These are phyloP conservation scores for Lamproptera curius DNA, from an alignment of 2,888 invertebrate genomes.

Conservation along the genomic window DNA sequence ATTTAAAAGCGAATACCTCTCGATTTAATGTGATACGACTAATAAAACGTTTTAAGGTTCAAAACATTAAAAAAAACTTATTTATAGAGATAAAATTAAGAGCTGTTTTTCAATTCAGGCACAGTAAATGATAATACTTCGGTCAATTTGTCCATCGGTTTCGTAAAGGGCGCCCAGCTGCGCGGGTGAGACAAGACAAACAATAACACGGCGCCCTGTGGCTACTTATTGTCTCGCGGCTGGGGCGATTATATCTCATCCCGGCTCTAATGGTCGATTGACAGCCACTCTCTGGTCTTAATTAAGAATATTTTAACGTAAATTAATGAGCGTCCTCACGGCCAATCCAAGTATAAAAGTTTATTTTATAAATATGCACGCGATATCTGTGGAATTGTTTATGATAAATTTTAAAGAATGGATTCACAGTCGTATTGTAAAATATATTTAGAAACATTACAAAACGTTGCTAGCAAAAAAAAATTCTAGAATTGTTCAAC, in stretches of 20 bases:
- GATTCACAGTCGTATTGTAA: no score
- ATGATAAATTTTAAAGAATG: no score
- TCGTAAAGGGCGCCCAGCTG: conserved; percentile 47
- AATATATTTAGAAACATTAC: no score
- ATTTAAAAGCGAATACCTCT: conserved; percentile 3
- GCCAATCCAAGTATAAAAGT: no score
- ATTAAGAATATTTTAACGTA: no score
- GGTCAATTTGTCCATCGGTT: conserved; percentile 53
- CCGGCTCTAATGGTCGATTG: conserved; percentile 58
- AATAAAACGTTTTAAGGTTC: conserved; percentile 8
- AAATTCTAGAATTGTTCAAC: no score
- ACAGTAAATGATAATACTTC: conserved; percentile 42
- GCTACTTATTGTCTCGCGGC: conserved; percentile 60
- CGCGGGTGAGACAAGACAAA: conserved; percentile 55
- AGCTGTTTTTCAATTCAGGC: no score
- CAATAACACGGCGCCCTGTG: conserved; percentile 59
- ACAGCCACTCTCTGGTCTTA: conserved; percentile 43
- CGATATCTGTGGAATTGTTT: no score
- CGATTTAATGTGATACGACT: conserved; percentile 2
- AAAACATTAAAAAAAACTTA: background rate
- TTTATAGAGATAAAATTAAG: no score
- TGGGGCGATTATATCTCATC: conserved; percentile 58
- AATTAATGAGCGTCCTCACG: no score
- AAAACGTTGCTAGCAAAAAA: no score
- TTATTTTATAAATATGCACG: no score